Evolutionary conservation across 2,888 invertebrate species (phyloP).

Genomic region (Carpatolechia fugitivella): DNA sequence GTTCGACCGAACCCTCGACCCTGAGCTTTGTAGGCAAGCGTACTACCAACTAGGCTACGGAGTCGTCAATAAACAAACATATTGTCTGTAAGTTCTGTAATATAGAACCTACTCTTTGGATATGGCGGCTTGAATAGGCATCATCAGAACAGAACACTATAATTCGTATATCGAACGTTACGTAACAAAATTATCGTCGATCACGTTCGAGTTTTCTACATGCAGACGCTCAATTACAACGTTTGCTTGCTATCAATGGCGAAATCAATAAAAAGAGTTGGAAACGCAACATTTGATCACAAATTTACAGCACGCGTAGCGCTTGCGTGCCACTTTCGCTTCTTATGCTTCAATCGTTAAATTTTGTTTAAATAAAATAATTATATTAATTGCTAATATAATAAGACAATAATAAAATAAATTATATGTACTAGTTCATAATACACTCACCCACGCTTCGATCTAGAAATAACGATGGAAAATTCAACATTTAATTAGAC

Average conservation of each 20-base stretch:
- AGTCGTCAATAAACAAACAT: too few relatives aligned
- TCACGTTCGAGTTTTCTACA: neutral
- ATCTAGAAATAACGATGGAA: slow-evolving; percentile 63
- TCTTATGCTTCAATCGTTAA: slow-evolving; percentile 39
- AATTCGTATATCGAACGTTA: neutral
- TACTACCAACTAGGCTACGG: too few relatives aligned
- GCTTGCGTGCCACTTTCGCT: slow-evolving; percentile 53
- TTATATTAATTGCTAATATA: neutral
- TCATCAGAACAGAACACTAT: neutral
- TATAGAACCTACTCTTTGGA: too few relatives aligned
- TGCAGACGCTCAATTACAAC: neutral
- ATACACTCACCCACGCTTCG: slow-evolving; percentile 52
- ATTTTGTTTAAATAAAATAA: neutral
- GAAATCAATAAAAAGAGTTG: slow-evolving; percentile 25
- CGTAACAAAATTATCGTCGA: neutral
- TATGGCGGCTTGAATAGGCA: too few relatives aligned
- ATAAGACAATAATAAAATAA: neutral
- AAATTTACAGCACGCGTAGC: slow-evolving; percentile 23
- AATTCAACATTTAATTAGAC: slow-evolving; percentile 72
- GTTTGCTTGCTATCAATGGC: neutral
- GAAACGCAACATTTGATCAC: slow-evolving; percentile 38
- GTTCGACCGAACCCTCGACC: too few relatives aligned
- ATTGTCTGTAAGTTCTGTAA: too few relatives aligned
- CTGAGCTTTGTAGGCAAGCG: too few relatives aligned
- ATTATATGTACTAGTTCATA: too few relatives aligned